A percentile compares a stretch with the other conserved stretches of the same genome.
These are phyloP conservation scores for Platerodrilus igneus DNA, from an alignment of 2,888 invertebrate species.

Conservation along the genomic window DNA sequence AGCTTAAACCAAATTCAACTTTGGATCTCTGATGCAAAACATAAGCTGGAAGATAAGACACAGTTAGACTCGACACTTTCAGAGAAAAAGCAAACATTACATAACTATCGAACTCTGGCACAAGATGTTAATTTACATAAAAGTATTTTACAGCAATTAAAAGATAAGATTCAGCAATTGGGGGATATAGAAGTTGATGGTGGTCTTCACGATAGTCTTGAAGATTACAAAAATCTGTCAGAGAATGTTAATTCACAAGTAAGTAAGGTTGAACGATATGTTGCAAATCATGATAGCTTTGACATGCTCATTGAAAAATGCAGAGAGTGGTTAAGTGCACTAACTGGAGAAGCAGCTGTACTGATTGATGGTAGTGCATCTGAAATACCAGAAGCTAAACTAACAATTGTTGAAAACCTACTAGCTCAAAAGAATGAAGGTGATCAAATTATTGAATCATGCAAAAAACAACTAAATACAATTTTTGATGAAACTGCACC, in stretches of 20 bases:
- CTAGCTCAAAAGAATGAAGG: slow-evolving; percentile 69
- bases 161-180: slow-evolving; percentile 74
- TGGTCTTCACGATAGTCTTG: slow-evolving; percentile 68
- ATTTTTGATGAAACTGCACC: slow-evolving; percentile 75
- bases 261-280: slow-evolving; percentile 63
- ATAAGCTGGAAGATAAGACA: slow-evolving; percentile 65
- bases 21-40: slow-evolving; percentile 79
- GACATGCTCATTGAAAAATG: slow-evolving; percentile 77
- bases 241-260: slow-evolving; percentile 66
- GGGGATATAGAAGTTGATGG: slow-evolving; percentile 75
- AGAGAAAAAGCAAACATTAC: slow-evolving; percentile 84
- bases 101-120: slow-evolving; percentile 71
- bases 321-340: slow-evolving; percentile 74
- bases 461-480: slow-evolving; percentile 65
- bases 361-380: slow-evolving; percentile 73
- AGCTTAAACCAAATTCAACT: slow-evolving; percentile 82
- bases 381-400: slow-evolving; percentile 72
- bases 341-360: slow-evolving; percentile 72
- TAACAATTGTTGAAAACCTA: slow-evolving; percentile 70
- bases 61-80: slow-evolving; percentile 74
- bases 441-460: slow-evolving; percentile 63
- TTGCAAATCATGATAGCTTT: slow-evolving; percentile 77
- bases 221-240: slow-evolving; percentile 65
- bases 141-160: slow-evolving; percentile 76
- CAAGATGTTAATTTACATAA: slow-evolving; percentile 86